phyloP scores from a whole-genome alignment of 2,113 vertebrate genomes.

The Xyliphius kryptos region DNA sequence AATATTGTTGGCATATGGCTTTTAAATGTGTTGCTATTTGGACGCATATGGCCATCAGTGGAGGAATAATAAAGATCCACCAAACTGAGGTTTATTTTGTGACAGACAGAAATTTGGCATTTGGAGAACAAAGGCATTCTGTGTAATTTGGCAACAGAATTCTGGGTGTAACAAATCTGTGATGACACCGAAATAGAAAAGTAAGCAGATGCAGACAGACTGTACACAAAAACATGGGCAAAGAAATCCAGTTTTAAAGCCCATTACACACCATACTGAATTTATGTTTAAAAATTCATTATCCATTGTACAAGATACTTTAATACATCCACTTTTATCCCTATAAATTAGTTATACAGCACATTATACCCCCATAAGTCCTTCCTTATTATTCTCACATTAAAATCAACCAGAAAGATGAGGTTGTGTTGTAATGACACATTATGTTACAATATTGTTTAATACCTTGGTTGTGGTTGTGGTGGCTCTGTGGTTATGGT shows the following conservation, averaged over 20 bases:
- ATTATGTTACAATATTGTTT: too few relatives aligned
- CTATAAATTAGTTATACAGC: too few relatives aligned
- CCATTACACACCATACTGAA: not conserved
- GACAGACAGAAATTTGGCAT: conserved; percentile 41
- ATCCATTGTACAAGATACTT: too few relatives aligned
- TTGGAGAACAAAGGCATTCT: conserved; percentile 49
- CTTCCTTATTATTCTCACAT: too few relatives aligned
- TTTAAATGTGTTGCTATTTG: conserved; percentile 59
- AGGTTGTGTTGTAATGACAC: too few relatives aligned
- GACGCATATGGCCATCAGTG: conserved; percentile 57
- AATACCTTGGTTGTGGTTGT: too few relatives aligned
- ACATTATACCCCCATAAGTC: too few relatives aligned
- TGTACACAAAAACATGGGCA: conserved; percentile 22
- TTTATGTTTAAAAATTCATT: too few relatives aligned
- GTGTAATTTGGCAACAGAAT: conserved; percentile 55
- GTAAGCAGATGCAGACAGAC: conserved; percentile 16
- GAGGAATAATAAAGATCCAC: conserved; percentile 62
- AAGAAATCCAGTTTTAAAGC: not conserved
- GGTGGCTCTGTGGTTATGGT: too few relatives aligned
- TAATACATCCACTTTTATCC: too few relatives aligned
- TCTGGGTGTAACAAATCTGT: conserved; percentile 53
- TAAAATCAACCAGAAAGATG: too few relatives aligned
- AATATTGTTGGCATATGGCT: conserved; percentile 56
- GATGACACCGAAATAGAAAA: conserved; percentile 47
- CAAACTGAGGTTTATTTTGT: conserved; percentile 57